Base-by-base conservation (phyloP, 2,113 vertebrate genomes). In the Apus apus region DNA sequence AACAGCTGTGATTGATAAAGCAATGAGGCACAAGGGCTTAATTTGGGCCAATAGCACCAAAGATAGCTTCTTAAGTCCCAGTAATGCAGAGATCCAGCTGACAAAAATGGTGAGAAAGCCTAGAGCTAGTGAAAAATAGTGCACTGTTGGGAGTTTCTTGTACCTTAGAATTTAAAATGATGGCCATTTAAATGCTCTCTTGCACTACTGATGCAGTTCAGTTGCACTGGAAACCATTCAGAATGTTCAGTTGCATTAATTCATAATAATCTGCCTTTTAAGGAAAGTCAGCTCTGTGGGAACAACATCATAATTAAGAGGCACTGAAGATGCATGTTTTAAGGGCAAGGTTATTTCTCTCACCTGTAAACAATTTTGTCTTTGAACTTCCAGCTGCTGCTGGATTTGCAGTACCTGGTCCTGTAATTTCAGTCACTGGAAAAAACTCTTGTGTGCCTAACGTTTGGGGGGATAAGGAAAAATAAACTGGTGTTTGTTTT, bases 381-480 rank as follows among this genome's bases (percentile, higher is more conserved):
- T 72, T 82, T 70, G 62, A 57, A 51, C 15, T 65, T 95, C 50
- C 15, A 85, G 19, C 19, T 85, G 72, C 5, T 26, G 21, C 26
- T 78, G 60, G 32, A 91, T 15, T 29, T 85, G 25, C 29, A 70
- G 38, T 21, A 93, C 10, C 53, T 82, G 34, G 8, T 78, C 56
- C 46, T 95, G 57, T 32, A 75, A 53, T 50, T 93, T 93, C 50
- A 84, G 20, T 36, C 0, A 0, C 34, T 87, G 71, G 62, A 60
- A 95, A 90, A 89, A 32, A 89, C 56, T 43, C 87, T n/a, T 40
- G 90, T 86, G 27, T 75, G 60, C 46, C 66, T 93, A 67, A 22
- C n/a, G 7, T 73, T 50, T 54, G 34, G 19, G 25, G 8, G 4
- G 8, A 87, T 53, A 50, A 81, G 21, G 40, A 73, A 10, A 81